Evolutionary conservation across 2,113 vertebrate species (phyloP), one percentile per base, ranked within the genome.

Genomic region (Silurus meridionalis): DNA sequence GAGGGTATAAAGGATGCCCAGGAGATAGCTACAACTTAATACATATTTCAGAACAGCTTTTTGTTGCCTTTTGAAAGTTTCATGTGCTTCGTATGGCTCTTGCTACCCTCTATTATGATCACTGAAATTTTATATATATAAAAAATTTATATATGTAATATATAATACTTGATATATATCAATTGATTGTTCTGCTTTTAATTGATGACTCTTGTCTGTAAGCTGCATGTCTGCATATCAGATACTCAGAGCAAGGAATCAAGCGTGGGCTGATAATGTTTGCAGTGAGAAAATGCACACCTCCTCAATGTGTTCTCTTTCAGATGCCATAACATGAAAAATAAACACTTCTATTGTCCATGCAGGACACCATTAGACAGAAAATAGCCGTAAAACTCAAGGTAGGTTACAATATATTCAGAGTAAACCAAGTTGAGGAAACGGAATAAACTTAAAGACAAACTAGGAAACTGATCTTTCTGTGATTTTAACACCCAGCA

Each of bases 201-300:
- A 52, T 63, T 53, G 46, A 48, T 55, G 50, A 23, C 11, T 50
- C 25, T 58, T 52, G 14, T 37, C 69, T 84, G 81, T 82, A 48
- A 55, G 81, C 48, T 67, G 58, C 23, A 53, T 67, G 46, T 10
- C 48, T 67, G 58, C 23, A 53, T 67, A 23, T 10, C 61, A 67
- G 81, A 57, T 80, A 66, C 28, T 77, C 58, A 48, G 48, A 84
- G 25, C 8, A 37, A 77, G 74, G 53, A 78, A 85, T 78, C 23
- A 66, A 46, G 72, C n/a, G n/a, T 75, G n/a, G 57, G 69, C n/a
- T 78, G 74, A 78, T 58, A 17, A 79, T 80, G 55, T 80, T 80
- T 60, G 55, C 78, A 37, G 55, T 80, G 25, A 80, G n/a, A 80
- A 80, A 80, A 80, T 80, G 60, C 25, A 74, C 82, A 74, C 64